phyloP scores from a whole-genome alignment of 2,888 invertebrate genomes.

The Caenorhabditis angaria region DNA sequence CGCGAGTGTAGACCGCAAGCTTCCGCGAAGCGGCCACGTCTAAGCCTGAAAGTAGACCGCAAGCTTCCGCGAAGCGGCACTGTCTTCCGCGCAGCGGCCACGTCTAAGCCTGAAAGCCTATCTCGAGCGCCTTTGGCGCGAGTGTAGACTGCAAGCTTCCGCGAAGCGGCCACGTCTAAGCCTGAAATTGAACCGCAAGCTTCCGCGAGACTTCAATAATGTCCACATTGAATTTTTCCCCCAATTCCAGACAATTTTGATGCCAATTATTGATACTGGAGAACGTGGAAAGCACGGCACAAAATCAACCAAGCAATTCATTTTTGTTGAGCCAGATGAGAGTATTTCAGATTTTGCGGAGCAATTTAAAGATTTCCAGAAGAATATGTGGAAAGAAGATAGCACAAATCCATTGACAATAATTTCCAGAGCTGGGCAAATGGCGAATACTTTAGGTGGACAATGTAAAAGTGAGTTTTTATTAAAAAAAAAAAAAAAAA shows the following conservation, averaged over 20 bases:
- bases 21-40: too few relatives aligned
- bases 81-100: too few relatives aligned
- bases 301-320: constrained; percentile 28
- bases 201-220: too few relatives aligned
- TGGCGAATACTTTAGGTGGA: constrained; percentile 21
- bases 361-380: constrained; percentile 17
- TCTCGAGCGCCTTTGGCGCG: too few relatives aligned
- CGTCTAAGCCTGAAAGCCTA: too few relatives aligned
- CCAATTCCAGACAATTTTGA: constrained; percentile 34
- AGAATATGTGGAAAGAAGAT: constrained; percentile 24
- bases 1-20: too few relatives aligned
- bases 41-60: too few relatives aligned
- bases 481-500: neutral
- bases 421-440: constrained; percentile 18
- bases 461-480: constrained; percentile 29
- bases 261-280: constrained; percentile 25
- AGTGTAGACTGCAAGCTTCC: too few relatives aligned
- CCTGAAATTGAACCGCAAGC: too few relatives aligned
- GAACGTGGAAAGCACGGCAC: constrained; percentile 10
- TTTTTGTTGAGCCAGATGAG: constrained; percentile 17
- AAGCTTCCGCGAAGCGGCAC: too few relatives aligned
- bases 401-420: constrained; percentile 21
- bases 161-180: too few relatives aligned
- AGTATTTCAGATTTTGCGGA: constrained; percentile 16
- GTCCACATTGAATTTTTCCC: too few relatives aligned